A percentile compares a stretch with the other conserved stretches of the same genome.
These are phyloP conservation scores for Dicycla oo DNA, from an alignment of 2,888 invertebrate species.

Conservation along the genomic window DNA sequence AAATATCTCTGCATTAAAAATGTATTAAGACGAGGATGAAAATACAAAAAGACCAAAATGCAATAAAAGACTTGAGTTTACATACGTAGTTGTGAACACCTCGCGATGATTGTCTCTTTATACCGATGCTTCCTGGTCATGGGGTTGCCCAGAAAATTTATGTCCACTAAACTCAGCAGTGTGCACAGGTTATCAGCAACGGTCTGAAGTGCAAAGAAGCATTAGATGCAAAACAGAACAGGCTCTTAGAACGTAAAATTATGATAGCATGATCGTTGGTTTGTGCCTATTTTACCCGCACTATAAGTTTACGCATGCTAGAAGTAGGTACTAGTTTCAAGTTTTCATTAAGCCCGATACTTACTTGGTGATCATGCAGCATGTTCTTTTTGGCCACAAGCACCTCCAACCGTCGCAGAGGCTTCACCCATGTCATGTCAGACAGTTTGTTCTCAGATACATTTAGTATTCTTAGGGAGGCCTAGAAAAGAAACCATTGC, in stretches of 20 bases:
- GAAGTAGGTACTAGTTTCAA: neutral
- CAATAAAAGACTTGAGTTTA: constrained; percentile 25
- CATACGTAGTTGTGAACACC: constrained; percentile 91
- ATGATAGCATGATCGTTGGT: neutral
- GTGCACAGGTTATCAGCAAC: constrained; percentile 89
- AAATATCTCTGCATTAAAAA: neutral
- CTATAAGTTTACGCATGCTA: neutral
- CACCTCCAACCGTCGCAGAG: constrained; percentile 88
- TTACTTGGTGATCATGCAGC: constrained; percentile 88
- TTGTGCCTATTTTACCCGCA: too few relatives aligned
- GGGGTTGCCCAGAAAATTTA: constrained; percentile 92
- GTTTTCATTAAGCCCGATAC: neutral
- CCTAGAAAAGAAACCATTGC: constrained; percentile 81
- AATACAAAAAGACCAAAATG: neutral
- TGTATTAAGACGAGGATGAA: neutral
- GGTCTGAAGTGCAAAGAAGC: constrained; percentile 72
- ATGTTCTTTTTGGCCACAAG: constrained; percentile 91
- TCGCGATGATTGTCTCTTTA: constrained; percentile 92
- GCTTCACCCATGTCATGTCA: constrained; percentile 88
- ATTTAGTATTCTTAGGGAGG: constrained; percentile 90
- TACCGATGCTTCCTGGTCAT: constrained; percentile 92
- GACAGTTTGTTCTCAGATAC: constrained; percentile 91
- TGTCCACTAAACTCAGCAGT: constrained; percentile 89
- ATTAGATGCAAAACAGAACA: neutral
- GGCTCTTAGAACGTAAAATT: neutral